Evolutionary conservation across 2,797 vertebrate species (phyloP).

Genomic region (Xerus rutilus): DNA sequence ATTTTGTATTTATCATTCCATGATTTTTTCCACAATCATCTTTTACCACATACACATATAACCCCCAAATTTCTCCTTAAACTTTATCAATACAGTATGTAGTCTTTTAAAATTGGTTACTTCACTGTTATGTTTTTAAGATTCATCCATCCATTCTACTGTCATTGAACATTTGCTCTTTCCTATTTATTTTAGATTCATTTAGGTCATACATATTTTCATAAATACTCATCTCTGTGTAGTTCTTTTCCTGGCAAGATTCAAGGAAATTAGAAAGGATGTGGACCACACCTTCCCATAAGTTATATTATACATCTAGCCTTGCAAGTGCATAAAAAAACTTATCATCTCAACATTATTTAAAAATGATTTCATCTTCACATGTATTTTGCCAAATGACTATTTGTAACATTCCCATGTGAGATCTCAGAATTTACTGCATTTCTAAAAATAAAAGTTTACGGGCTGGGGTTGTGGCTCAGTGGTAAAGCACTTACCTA

Average conservation of each 20-base stretch:
- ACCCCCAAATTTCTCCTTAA: background rate
- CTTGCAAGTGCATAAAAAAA: background rate
- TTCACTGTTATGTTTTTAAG: background rate
- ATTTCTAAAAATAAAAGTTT: background rate
- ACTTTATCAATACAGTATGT: background rate
- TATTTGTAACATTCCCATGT: background rate
- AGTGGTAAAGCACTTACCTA: too few species aligned
- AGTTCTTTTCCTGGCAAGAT: background rate
- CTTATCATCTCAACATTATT: background rate
- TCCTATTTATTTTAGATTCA: slow-evolving; percentile 40
- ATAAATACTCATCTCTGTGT: background rate
- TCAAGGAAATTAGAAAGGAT: slow-evolving; percentile 33
- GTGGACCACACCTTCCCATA: background rate
- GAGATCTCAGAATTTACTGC: background rate
- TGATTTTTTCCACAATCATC: background rate
- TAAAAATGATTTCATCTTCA: background rate
- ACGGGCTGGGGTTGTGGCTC: too few species aligned
- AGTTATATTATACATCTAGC: background rate
- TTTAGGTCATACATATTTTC: background rate
- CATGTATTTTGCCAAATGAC: background rate
- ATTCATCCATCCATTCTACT: background rate
- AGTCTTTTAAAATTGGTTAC: slow-evolving; percentile 8
- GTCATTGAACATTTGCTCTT: background rate
- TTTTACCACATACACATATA: background rate
- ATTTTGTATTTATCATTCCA: background rate